Evolutionary conservation across 2,797 vertebrate genomes (phyloP).

Genomic region (Champsocephalus gunnari): DNA sequence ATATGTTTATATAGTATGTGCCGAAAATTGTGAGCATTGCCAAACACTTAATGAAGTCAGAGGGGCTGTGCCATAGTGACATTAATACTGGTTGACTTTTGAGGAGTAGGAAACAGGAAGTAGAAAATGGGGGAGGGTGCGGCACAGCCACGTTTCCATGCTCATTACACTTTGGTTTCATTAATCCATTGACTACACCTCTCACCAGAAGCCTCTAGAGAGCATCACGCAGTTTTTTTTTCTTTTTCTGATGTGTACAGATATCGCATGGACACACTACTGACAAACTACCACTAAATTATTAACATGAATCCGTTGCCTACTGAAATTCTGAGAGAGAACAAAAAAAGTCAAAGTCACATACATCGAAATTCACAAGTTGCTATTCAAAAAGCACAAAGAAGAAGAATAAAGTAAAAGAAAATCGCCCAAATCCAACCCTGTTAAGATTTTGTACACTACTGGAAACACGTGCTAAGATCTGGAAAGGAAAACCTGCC

Average conservation of each 20-base stretch:
- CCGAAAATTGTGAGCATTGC: slow-evolving; percentile 55
- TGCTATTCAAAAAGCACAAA: slow-evolving; percentile 54
- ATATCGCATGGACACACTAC: slow-evolving; percentile 48
- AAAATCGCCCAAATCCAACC: slow-evolving; percentile 23
- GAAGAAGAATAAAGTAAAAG: not conserved
- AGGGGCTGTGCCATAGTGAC: slow-evolving; percentile 23
- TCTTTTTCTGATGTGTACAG: slow-evolving; percentile 22
- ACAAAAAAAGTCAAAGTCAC: slow-evolving; percentile 40
- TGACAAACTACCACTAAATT: slow-evolving; percentile 47
- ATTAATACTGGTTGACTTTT: slow-evolving; percentile 1
- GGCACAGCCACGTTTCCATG: slow-evolving; percentile 1
- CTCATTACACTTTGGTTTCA: slow-evolving; percentile 10
- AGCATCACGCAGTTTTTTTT: slow-evolving; percentile 30
- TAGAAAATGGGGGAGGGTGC: not conserved
- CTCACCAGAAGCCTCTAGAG: slow-evolving; percentile 23
- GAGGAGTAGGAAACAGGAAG: slow-evolving; percentile 1
- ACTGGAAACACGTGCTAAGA: slow-evolving; percentile 42
- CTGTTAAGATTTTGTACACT: slow-evolving; percentile 31
- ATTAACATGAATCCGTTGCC: slow-evolving; percentile 42
- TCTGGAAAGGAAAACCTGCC: slow-evolving; percentile 29
- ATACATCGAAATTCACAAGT: slow-evolving; percentile 60
- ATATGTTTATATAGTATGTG: slow-evolving; percentile 78
- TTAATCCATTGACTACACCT: slow-evolving; percentile 14
- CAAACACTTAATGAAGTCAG: slow-evolving; percentile 30
- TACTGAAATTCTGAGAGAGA: slow-evolving; percentile 33